Evolutionary conservation across 2,797 vertebrate species (phyloP).

Genomic region (Neosilurus mollespiculum): DNA sequence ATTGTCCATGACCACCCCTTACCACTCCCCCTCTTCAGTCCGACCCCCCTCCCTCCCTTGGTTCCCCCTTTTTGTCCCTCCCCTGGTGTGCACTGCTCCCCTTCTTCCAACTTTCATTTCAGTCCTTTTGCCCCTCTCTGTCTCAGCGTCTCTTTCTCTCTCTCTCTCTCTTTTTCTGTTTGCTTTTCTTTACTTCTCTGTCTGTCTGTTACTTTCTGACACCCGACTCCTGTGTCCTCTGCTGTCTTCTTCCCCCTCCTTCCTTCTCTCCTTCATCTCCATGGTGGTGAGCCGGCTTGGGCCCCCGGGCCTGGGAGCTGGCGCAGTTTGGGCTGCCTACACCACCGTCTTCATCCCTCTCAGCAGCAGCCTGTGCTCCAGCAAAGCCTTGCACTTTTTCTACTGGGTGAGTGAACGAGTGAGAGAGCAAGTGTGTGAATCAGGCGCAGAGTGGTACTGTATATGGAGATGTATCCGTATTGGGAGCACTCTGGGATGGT

Average conservation of each 20-base stretch:
- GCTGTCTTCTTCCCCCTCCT: conserved; percentile 39
- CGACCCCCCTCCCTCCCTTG: conserved; percentile 1
- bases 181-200: conserved; percentile 54
- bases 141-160: not conserved
- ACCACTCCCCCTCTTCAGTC: conserved; percentile 18
- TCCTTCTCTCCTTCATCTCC: conserved; percentile 54
- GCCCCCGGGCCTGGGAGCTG: conserved; percentile 71
- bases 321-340: conserved; percentile 72
- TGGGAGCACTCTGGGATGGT: not conserved
- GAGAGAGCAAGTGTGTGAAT: conserved; percentile 1
- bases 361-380: conserved; percentile 76
- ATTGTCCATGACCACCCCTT: not conserved
- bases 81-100: conserved; percentile 4
- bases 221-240: conserved; percentile 17
- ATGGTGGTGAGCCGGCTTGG: conserved; percentile 73
- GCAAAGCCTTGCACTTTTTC: conserved; percentile 77
- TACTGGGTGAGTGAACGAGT: conserved; percentile 73
- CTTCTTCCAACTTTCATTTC: conserved; percentile 15
- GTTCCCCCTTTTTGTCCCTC: conserved; percentile 13
- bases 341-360: conserved; percentile 80
- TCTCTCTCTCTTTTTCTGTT: conserved; percentile 33
- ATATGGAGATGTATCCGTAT: not conserved
- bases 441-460: not conserved
- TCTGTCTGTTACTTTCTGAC: conserved; percentile 49
- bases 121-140: conserved; percentile 5